phyloP scores from a whole-genome alignment of 2,113 vertebrate species.

The Pomatostomus ruficeps region DNA sequence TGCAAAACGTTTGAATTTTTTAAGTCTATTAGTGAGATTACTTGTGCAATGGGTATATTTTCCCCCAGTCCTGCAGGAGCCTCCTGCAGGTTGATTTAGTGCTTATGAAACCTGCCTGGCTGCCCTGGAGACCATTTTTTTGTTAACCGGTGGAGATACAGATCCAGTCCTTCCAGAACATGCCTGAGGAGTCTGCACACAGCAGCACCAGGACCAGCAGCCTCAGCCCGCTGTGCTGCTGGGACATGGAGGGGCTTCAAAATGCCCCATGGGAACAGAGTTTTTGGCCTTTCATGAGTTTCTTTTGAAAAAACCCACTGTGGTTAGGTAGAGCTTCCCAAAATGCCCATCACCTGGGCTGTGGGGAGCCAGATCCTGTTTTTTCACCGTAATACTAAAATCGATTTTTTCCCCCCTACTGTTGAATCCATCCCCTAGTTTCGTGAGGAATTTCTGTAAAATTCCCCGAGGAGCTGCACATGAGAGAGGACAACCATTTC shows the following conservation, averaged over 20 bases:
- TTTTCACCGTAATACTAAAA: neutral
- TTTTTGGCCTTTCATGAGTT: neutral
- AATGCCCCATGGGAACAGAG: rapidly evolving
- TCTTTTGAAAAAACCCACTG: neutral
- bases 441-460: neutral
- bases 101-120: neutral
- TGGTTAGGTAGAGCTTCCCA: neutral
- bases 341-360: neutral
- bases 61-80: slow-evolving; percentile 26
- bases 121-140: neutral
- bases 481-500: neutral
- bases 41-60: neutral
- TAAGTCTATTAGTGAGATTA: slow-evolving; percentile 12
- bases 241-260: neutral
- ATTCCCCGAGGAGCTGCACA: neutral
- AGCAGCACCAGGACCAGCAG: neutral
- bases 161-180: neutral
- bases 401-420: rapidly evolving
- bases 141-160: neutral
- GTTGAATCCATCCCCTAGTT: neutral
- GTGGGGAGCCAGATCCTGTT: neutral
- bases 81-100: neutral
- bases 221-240: neutral
- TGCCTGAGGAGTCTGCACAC: rapidly evolving
- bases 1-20: slow-evolving; percentile 9